Evolutionary conservation across 2,797 vertebrate species (phyloP).

Genomic region (Lepilemur septentrionalis): DNA sequence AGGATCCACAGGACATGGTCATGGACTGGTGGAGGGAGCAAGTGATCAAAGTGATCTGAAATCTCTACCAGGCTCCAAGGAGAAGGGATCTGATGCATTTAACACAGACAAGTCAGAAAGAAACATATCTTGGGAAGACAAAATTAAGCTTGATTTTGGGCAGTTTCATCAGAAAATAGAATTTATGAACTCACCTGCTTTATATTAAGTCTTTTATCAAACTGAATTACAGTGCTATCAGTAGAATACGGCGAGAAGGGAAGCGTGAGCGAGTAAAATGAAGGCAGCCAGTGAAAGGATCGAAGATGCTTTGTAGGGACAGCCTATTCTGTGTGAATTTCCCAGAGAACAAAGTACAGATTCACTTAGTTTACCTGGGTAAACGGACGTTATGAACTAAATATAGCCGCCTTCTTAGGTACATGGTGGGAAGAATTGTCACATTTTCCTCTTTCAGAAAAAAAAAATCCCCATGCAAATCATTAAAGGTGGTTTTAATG

Average conservation of each 20-base stretch:
- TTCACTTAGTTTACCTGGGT: not conserved
- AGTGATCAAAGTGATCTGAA: not conserved
- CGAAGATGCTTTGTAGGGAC: not conserved
- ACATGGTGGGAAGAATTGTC: not conserved
- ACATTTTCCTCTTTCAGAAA: not conserved
- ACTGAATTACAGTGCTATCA: not conserved
- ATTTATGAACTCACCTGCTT: not conserved
- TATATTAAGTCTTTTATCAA: not conserved
- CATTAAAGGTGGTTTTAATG: not conserved
- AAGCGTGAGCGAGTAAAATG: not conserved
- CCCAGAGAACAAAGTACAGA: not conserved
- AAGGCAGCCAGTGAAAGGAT: not conserved
- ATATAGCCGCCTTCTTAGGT: not conserved
- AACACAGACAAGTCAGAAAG: not conserved
- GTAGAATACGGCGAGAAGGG: not conserved
- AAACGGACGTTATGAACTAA: not conserved
- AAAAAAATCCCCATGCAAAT: not conserved
- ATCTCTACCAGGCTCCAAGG: not conserved
- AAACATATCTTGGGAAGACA: not conserved
- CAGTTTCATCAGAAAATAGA: not conserved
- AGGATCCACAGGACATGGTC: not conserved
- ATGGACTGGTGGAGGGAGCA: not conserved
- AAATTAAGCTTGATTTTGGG: not conserved
- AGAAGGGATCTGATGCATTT: not conserved
- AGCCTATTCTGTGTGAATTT: not conserved